Evolutionary conservation across 1,140 invertebrate genomes (phyloP).

Genomic region (Phocides pigmalion): DNA sequence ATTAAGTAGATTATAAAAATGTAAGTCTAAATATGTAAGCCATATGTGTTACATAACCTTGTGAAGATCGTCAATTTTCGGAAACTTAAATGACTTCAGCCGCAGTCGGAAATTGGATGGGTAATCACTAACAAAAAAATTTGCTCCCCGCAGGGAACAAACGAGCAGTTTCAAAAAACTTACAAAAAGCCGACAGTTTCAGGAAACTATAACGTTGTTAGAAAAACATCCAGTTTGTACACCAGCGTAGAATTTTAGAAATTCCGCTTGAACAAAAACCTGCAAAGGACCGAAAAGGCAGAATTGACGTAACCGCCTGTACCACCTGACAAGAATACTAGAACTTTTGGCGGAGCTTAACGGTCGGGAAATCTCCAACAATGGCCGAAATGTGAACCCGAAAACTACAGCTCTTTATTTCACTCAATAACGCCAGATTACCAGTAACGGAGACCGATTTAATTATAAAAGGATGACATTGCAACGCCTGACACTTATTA

Average conservation of each 20-base stretch:
- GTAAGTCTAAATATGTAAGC: no score
- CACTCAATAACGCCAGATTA: not conserved
- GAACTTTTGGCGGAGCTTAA: not conserved
- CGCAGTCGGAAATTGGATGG: no score
- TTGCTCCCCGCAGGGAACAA: no score
- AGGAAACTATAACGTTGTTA: no score
- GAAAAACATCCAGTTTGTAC: not conserved
- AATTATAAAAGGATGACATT: not conserved
- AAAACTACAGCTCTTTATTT: not conserved
- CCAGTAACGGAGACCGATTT: not conserved
- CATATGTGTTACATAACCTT: no score
- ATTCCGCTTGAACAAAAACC: not conserved
- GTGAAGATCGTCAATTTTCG: no score
- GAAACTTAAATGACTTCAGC: no score
- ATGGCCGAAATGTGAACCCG: not conserved
- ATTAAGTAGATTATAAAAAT: no score
- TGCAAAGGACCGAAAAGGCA: not conserved
- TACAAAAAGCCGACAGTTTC: no score
- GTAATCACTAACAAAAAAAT: no score
- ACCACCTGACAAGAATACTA: not conserved
- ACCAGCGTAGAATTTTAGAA: not conserved
- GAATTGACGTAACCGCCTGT: constrained; percentile 1
- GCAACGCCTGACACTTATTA: not conserved
- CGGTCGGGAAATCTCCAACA: not conserved
- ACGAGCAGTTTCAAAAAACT: no score